These are phyloP conservation scores for Diorhabda sublineata DNA, from an alignment of 1,140 invertebrate genomes.

Conservation along the genomic window DNA sequence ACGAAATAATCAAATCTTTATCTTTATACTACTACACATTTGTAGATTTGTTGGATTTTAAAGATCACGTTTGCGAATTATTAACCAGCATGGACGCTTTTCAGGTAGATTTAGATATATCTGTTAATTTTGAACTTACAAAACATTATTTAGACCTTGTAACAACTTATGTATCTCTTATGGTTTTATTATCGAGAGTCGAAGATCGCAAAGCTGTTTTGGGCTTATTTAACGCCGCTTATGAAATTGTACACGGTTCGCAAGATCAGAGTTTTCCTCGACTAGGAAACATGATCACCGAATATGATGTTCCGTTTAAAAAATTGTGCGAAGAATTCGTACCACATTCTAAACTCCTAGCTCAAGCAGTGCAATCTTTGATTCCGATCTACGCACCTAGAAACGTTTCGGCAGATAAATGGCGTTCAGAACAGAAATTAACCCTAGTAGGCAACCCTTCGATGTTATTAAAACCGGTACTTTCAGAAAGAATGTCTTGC, in stretches of 20 bases:
- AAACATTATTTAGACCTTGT: conserved; percentile 95
- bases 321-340: conserved; percentile 97
- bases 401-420: conserved; percentile 90
- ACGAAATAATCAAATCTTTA: conserved; percentile 94
- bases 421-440: conserved; percentile 89
- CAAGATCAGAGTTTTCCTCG: conserved; percentile 38
- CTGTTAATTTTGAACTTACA: conserved; percentile 93
- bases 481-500: conserved; percentile 94
- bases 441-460: conserved; percentile 89
- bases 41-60: conserved; percentile 98
- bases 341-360: conserved; percentile 85
- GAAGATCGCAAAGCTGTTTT: conserved; percentile 97
- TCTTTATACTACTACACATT: conserved; percentile 99
- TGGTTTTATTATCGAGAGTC: conserved; percentile 93
- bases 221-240: conserved; percentile 94
- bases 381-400: conserved; percentile 81
- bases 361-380: conserved; percentile 82
- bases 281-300: conserved; percentile 75
- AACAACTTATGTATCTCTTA: conserved; percentile 88
- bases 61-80: conserved; percentile 96
- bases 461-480: conserved; percentile 87
- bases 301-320: conserved; percentile 94
- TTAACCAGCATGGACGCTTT: conserved; percentile 97
- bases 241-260: conserved; percentile 87
- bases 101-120: conserved; percentile 91